Evolutionary conservation across 2,888 invertebrate species (phyloP).

Genomic region (Ypsolopha sequella): DNA sequence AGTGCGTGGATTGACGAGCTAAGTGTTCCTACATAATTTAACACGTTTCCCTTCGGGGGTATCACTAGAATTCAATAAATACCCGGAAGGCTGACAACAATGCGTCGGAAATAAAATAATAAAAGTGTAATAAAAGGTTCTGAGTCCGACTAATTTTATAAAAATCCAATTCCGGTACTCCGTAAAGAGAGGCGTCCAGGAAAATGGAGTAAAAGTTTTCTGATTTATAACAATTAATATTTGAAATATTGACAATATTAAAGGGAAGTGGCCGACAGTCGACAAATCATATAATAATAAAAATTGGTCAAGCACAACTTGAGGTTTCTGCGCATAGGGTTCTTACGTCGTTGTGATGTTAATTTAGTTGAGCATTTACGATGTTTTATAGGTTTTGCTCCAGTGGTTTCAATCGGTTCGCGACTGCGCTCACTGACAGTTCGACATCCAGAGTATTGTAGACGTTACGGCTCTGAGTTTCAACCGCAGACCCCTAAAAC

Average conservation of each 20-base stretch:
- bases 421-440: not conserved
- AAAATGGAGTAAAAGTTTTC: slow-evolving; percentile 43
- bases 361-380: not conserved
- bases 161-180: slow-evolving; percentile 50
- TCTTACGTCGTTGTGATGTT: not conserved
- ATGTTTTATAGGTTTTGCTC: not conserved
- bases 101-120: not conserved
- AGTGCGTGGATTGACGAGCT: slow-evolving; percentile 63
- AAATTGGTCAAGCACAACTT: slow-evolving; percentile 1
- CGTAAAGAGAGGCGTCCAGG: slow-evolving; percentile 32
- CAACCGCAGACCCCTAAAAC: slow-evolving; percentile 22
- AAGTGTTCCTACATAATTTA: slow-evolving; percentile 68
- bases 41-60: slow-evolving; percentile 48
- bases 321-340: not conserved
- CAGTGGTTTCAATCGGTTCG: not conserved
- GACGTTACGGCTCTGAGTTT: not conserved
- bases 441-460: not conserved
- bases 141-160: slow-evolving; percentile 40
- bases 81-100: not conserved
- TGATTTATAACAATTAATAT: slow-evolving; percentile 70
- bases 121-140: not conserved
- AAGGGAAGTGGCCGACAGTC: slow-evolving; percentile 64
- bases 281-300: slow-evolving; percentile 57
- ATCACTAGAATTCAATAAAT: slow-evolving; percentile 21
- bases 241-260: slow-evolving; percentile 70